Evolutionary conservation across 1,140 invertebrate species (phyloP).

Genomic region (Laupala kohalensis): DNA sequence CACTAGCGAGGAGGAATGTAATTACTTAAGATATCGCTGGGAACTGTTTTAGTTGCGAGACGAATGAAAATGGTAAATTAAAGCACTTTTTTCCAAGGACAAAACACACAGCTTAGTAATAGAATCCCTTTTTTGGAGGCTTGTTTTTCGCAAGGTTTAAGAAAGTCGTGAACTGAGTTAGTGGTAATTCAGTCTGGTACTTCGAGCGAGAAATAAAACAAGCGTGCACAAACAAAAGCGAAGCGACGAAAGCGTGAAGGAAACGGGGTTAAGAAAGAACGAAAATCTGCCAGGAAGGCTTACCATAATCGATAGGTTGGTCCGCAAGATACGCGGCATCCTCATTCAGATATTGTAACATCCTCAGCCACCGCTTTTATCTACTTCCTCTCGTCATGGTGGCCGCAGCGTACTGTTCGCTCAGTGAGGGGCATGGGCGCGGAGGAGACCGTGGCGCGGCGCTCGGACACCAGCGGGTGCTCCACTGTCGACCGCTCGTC

Average conservation of each 20-base stretch:
- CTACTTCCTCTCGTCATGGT: conserved; percentile 18
- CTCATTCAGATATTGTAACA: conserved; percentile 27
- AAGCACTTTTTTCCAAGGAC: not conserved
- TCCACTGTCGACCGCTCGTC: conserved; percentile 6
- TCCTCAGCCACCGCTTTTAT: not conserved
- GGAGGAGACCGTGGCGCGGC: conserved; percentile 1
- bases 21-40: not conserved
- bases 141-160: too few relatives aligned
- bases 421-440: too few relatives aligned
- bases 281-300: not conserved
- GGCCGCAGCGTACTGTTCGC: too few relatives aligned
- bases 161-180: too few relatives aligned
- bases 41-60: not conserved
- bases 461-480: conserved; percentile 5
- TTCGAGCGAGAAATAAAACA: too few relatives aligned
- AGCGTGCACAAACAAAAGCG: too few relatives aligned
- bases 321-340: conserved; percentile 24
- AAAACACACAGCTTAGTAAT: too few relatives aligned
- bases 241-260: too few relatives aligned
- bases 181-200: too few relatives aligned
- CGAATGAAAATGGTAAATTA: not conserved
- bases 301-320: not conserved
- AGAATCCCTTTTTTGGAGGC: too few relatives aligned
- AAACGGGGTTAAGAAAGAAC: too few relatives aligned
- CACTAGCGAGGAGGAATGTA: not conserved